Evolutionary conservation across 1,140 invertebrate species (phyloP).

Genomic region (Brachionus paranguensis): DNA sequence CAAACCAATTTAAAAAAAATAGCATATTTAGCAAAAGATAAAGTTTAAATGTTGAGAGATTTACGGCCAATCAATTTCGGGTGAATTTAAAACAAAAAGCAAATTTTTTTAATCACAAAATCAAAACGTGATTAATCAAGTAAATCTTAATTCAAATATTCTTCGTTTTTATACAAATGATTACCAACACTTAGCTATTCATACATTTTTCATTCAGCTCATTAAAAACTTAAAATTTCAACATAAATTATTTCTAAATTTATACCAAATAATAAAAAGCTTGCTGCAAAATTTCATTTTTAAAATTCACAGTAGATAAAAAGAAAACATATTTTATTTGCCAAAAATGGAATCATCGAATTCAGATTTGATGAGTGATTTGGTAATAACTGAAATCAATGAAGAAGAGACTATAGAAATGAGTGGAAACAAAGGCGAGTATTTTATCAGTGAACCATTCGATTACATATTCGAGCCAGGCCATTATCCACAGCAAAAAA

Average conservation of each 20-base stretch:
- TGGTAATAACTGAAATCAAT: slow-evolving; percentile 8
- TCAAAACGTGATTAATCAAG: background rate
- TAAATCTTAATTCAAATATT: background rate
- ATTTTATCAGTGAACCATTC: slow-evolving; percentile 27
- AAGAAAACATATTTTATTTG: background rate
- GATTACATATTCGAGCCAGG: slow-evolving; percentile 39
- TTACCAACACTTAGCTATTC: background rate
- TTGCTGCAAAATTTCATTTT: background rate
- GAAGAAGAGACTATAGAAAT: background rate
- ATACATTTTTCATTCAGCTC: background rate
- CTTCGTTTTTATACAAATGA: background rate
- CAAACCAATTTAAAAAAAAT: background rate
- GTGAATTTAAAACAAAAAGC: background rate
- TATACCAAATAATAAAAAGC: background rate
- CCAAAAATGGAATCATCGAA: background rate
- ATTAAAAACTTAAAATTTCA: background rate
- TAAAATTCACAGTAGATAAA: background rate
- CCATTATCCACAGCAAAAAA: background rate
- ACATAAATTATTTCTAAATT: background rate
- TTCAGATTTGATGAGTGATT: background rate
- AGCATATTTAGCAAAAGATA: background rate
- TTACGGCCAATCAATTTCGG: background rate
- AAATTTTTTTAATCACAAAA: background rate
- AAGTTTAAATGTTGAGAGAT: background rate
- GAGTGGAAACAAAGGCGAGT: background rate